Base-by-base conservation (phyloP, 2,797 vertebrate genomes). In the Sebastes goodei region DNA sequence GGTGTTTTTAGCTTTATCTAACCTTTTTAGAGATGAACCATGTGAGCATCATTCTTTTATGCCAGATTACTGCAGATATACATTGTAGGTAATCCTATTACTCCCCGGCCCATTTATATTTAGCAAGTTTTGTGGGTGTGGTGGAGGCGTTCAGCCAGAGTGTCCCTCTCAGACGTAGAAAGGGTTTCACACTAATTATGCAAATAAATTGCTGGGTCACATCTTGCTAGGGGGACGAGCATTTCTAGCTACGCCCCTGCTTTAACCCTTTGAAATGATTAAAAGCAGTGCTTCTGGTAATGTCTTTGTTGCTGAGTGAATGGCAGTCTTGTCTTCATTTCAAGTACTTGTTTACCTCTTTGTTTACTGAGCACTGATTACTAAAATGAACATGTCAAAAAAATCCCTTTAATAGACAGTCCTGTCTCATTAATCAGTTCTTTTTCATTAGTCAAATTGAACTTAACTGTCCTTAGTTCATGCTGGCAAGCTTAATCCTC, bases 401-500 rank as follows among this genome's bases (percentile, higher is more conserved):
- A 60, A 72, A 72, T 69, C 9, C 38, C 21, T 49, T 52, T 29
- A 76, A 29, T 14, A 10, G 57, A 74, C n/a, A 53, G 33, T 66
- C 1, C 3, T 35, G 53, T 77, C 29, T 74, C 60, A 78, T 84
- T 83, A 80, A 78, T 71, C 32, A 64, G 52, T 59, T 35, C 3
- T 81, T 84, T 83, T 78, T 74, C 20, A 79, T 76, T 35, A 6
- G 15, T 80, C 75, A 78, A 80, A 86, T 64, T 76, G 21, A 38
- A 85, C 77, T 78, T 70, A 81, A 81, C 55, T 77, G 60, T 82
- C 59, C 69, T 62, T 53, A 65, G 59, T 66, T 77, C 77, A 80
- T 69, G 35, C 42, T 64, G 64, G 29, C 72, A 64, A 53, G 42
- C n/a, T 75, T 86, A 82, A 88, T 88, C 79, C 86, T 87, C 67